Conservation (phyloP, 2,797 vertebrate genomes). For the Arremon brunneinucha region DNA sequence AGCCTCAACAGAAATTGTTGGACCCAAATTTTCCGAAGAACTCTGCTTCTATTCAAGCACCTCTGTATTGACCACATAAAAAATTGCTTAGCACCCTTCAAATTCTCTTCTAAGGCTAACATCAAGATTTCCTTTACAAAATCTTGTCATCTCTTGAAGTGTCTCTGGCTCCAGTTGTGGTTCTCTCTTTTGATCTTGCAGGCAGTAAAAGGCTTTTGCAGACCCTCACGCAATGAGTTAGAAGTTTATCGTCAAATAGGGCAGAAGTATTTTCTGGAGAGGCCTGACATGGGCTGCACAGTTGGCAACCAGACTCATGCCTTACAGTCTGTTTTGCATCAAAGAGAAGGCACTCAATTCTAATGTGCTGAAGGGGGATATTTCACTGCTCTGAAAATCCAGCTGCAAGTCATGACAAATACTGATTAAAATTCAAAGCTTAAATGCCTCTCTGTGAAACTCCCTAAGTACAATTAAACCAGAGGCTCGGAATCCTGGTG, state of each 20-base stretch:
- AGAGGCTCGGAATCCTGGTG: slow-evolving; percentile 83
- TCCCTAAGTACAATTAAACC: slow-evolving; percentile 72
- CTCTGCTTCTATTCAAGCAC: not conserved
- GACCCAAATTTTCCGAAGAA: not conserved
- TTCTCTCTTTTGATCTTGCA: slow-evolving; percentile 29
- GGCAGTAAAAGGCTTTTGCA: slow-evolving; percentile 13
- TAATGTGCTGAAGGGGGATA: slow-evolving; percentile 28
- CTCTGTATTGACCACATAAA: not conserved
- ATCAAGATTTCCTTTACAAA: not conserved
- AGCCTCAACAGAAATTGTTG: not conserved
- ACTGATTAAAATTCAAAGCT: slow-evolving; percentile 58
- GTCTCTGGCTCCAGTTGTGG: not conserved
- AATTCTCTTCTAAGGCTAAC: not conserved
- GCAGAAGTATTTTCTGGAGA: not conserved
- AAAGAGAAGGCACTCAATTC: not conserved
- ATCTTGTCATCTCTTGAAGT: not conserved
- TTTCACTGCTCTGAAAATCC: slow-evolving; percentile 45
- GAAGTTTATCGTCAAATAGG: not conserved
- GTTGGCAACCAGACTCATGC: not conserved
- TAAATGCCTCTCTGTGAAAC: slow-evolving; percentile 88
- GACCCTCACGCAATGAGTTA: not conserved
- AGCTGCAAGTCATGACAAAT: slow-evolving; percentile 43
- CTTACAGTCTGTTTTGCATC: slow-evolving; percentile 18
- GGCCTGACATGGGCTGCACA: not conserved
- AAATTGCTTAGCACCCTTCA: not conserved